Percentiles rank a stretch among this genome's conserved stretches.
Conservation (phyloP, 92 coral and sea anemone species). For the Phymanthus crucifer region DNA sequence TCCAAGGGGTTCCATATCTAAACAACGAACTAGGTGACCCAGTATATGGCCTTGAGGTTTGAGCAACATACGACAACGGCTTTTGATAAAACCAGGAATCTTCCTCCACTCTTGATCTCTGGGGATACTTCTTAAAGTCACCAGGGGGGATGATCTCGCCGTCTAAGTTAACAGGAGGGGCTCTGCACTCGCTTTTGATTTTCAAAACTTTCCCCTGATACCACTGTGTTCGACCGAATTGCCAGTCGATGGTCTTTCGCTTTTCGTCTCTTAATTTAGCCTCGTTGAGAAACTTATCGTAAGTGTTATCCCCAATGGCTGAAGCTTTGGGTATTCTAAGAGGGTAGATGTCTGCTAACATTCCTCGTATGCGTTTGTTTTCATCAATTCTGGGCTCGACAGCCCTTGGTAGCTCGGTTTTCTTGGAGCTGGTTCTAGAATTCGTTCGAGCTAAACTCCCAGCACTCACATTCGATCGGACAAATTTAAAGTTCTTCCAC, state of each 20-base stretch:
- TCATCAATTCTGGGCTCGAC: slow-evolving; percentile 6
- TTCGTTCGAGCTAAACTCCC: slow-evolving; percentile 22
- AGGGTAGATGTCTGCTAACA: slow-evolving; percentile 73
- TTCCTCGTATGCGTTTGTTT: slow-evolving; percentile 28
- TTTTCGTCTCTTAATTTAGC: slow-evolving; percentile 53
- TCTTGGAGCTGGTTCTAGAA: slow-evolving; percentile 6
- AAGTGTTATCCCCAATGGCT: slow-evolving; percentile 63
- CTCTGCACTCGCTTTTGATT: slow-evolving; percentile 75
- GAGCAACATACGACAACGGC: slow-evolving; percentile 32
- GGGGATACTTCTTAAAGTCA: slow-evolving; percentile 56
- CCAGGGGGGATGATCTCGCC: slow-evolving; percentile 72
- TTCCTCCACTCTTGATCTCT: slow-evolving; percentile 15
- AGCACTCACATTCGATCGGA: slow-evolving; percentile 64
- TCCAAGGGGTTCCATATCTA: slow-evolving; percentile 59
- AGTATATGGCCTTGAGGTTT: slow-evolving; percentile 37
- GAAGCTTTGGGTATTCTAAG: slow-evolving; percentile 73
- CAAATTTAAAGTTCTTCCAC: slow-evolving; percentile 92
- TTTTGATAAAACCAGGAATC: slow-evolving; percentile 12
- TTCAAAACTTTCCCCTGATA: slow-evolving; percentile 43
- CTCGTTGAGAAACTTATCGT: slow-evolving; percentile 65
- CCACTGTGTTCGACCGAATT: slow-evolving; percentile 37
- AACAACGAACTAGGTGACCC: slow-evolving; percentile 40
- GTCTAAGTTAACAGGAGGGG: slow-evolving; percentile 78
- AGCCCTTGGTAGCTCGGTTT: neutral
- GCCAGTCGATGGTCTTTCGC: slow-evolving; percentile 56